Base-by-base conservation (phyloP, 2,888 invertebrate species). In the Parapristionchus giblindavisi region DNA sequence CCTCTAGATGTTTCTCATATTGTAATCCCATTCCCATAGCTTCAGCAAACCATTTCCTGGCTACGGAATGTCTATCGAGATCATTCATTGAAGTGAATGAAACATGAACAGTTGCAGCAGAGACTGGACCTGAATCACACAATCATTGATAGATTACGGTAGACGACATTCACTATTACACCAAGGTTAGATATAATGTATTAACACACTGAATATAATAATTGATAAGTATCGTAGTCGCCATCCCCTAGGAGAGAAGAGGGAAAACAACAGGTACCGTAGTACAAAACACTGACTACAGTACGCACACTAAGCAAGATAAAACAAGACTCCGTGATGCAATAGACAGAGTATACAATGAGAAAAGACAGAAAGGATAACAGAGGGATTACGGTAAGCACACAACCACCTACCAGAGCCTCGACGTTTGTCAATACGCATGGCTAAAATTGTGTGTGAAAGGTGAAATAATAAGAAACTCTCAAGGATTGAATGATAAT, bases 11-110 rank as follows among this genome's bases (percentile, higher is more conserved):
- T 34, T 73, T 60, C 61, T 73, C 73, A n/a, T 61, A 60, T 3
- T 34, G 32, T 2, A 36, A 27, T 48, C 76, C 76, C 56, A 86
- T 74, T 27, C 80, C 79, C 48, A 86, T 77, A 1, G 83, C 81
- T 68, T 86, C 86, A 27, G 82, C 84, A 75, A 85, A 82, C 84
- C 85, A 85, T 74, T 77, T 80, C 43, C 77, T 60, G 2, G 81
- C 83, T 0, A 78, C 65, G 0, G 71, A 58, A 40, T 80, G 51
- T 17, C 70, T 76, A 38, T 78, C 77, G 34, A 27, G 38, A 24
- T 66, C 77, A 52, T 8, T 36, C 68, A 68, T 68, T 29, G 56
- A 71, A 21, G 61, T 32, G 32, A 68, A 68, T 8, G 68, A 52
- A 24, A 34, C 52, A 24, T 68, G 63, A 1, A 43, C 63, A 21